phyloP scores from a whole-genome alignment of 2,113 vertebrate genomes.

The Rhinogobius similis region DNA sequence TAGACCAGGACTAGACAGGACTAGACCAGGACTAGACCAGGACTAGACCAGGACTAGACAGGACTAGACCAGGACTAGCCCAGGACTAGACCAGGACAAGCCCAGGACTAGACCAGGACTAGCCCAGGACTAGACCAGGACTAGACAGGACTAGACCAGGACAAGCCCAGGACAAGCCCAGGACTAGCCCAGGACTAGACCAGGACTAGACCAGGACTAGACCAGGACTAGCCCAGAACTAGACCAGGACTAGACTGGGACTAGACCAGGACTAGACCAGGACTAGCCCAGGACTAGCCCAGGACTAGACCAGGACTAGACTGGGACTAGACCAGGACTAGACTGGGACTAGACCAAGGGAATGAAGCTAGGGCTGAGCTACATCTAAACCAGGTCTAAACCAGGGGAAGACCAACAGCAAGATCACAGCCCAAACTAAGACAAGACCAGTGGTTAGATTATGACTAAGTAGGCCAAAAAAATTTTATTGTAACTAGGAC shows the following conservation, averaged over 20 bases:
- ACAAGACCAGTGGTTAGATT: too few species aligned
- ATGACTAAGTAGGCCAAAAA: too few species aligned
- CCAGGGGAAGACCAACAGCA: too few species aligned
- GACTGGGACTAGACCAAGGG: neutral
- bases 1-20: neutral
- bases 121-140: neutral
- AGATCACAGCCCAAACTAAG: too few species aligned
- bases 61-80: too few species aligned
- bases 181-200: neutral
- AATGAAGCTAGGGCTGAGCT: neutral
- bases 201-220: neutral
- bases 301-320: neutral
- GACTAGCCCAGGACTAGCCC: too few species aligned
- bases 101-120: too few species aligned
- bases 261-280: neutral
- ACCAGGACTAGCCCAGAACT: too few species aligned
- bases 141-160: neutral
- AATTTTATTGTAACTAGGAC: too few species aligned
- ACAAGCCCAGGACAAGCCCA: neutral
- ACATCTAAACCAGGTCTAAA: neutral
- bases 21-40: neutral
- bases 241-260: too few species aligned
- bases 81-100: too few species aligned
- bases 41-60: neutral
- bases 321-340: neutral